Evolutionary conservation across 2,888 invertebrate species (phyloP).

Genomic region (Catocala sponsa): DNA sequence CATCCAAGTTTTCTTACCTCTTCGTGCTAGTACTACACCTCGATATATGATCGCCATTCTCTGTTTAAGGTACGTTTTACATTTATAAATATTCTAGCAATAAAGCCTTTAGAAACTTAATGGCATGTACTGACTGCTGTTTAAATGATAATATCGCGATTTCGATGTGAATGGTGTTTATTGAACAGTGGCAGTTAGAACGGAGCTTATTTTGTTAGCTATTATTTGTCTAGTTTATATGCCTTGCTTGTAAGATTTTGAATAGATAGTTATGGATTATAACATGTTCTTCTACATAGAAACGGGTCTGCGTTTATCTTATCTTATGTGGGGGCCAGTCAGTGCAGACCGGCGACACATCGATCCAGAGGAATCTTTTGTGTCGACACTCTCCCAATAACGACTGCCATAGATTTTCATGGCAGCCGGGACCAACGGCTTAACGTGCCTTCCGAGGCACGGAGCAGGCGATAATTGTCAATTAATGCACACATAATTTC

Average conservation of each 20-base stretch:
- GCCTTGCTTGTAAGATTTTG: conserved; percentile 1
- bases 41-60: conserved; percentile 69
- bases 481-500: too few relatives aligned
- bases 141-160: conserved; percentile 76
- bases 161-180: conserved; percentile 57
- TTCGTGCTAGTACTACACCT: conserved; percentile 11
- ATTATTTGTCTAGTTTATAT: conserved; percentile 11
- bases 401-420: too few relatives aligned
- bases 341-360: too few relatives aligned
- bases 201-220: conserved; percentile 13
- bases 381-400: too few relatives aligned
- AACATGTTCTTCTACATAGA: conserved; percentile 2
- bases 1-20: conserved; percentile 38
- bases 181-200: conserved; percentile 16
- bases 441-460: too few relatives aligned
- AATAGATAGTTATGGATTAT: conserved; percentile 1
- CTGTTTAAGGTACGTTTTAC: conserved; percentile 78
- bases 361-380: too few relatives aligned
- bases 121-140: conserved; percentile 71
- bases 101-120: conserved; percentile 78
- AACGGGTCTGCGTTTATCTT: background rate
- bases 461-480: too few relatives aligned
- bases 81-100: conserved; percentile 78
- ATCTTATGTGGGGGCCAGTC: too few relatives aligned
- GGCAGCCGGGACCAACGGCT: too few relatives aligned